phyloP scores from a whole-genome alignment of 2,113 vertebrate species.

The Gopherus evgoodei region DNA sequence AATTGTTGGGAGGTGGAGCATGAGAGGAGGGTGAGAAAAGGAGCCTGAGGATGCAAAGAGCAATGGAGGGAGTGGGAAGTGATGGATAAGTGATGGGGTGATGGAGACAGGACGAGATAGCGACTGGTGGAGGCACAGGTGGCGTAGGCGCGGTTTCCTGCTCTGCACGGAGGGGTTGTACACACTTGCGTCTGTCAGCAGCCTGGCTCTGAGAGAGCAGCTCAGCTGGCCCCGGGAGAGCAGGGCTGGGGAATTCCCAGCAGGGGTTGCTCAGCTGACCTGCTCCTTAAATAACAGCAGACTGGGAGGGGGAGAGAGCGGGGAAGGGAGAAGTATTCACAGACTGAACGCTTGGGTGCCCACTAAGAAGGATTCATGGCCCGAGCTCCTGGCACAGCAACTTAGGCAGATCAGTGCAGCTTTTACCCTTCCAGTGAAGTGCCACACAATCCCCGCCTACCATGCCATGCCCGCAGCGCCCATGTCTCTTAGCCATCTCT shows the following conservation, averaged over 20 bases:
- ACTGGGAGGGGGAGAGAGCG: not conserved
- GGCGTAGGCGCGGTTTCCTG: not conserved
- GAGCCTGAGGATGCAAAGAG: not conserved
- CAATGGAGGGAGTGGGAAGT: not conserved
- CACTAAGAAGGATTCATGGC: not conserved
- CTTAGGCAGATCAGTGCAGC: not conserved
- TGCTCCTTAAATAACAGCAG: slow-evolving; percentile 8
- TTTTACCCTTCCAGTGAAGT: not conserved
- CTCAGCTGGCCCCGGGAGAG: not conserved
- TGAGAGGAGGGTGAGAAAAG: not conserved
- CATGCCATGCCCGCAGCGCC: no score
- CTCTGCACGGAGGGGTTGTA: not conserved
- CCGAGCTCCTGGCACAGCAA: not conserved
- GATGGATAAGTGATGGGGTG: not conserved
- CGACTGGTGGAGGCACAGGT: not conserved
- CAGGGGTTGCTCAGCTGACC: not conserved
- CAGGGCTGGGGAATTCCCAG: slow-evolving; percentile 48
- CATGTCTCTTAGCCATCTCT: not conserved
- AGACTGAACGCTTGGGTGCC: not conserved
- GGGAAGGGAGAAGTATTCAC: not conserved
- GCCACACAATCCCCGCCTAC: not conserved
- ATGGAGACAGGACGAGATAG: not conserved
- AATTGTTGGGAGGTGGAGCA: not conserved
- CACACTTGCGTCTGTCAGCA: not conserved
- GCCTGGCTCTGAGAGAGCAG: not conserved